A percentile compares a stretch with the other conserved stretches of the same genome.
Conservation (phyloP, 2,797 vertebrate genomes). For the Moxostoma hubbsi region DNA sequence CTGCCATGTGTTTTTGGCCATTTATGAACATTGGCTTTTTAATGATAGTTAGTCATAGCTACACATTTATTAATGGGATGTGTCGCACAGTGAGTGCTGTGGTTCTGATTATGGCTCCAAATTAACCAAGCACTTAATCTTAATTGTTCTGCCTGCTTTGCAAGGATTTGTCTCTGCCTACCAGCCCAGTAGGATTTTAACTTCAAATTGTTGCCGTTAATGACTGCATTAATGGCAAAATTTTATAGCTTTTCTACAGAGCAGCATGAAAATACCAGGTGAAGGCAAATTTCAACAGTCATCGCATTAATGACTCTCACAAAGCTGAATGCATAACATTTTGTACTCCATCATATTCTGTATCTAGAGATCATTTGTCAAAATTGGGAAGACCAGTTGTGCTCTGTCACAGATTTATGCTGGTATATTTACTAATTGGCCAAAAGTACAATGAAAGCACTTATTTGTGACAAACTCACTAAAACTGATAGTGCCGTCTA, state of each 20-base stretch:
- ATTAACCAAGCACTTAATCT: constrained; percentile 65
- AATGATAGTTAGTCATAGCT: constrained; percentile 57
- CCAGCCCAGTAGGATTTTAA: constrained; percentile 57
- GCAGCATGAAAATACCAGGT: constrained; percentile 21
- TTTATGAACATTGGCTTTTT: constrained; percentile 28
- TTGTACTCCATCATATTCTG: constrained; percentile 8
- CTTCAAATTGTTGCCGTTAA: constrained; percentile 56
- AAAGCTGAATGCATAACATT: constrained; percentile 3
- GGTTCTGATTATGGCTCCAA: constrained; percentile 58
- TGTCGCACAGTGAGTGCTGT: constrained; percentile 53
- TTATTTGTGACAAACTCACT: background rate
- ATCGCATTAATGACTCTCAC: constrained; percentile 38
- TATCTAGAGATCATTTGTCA: constrained; percentile 15
- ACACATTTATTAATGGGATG: constrained; percentile 59
- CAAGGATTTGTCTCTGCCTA: constrained; percentile 53
- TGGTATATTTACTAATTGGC: background rate
- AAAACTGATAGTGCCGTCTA: no score
- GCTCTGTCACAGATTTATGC: background rate
- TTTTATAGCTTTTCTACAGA: constrained; percentile 46
- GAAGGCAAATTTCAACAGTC: constrained; percentile 40
- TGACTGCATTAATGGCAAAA: constrained; percentile 55
- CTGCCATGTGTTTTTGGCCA: constrained; percentile 21
- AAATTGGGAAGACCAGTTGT: background rate
- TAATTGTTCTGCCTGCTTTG: constrained; percentile 67
- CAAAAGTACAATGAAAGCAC: constrained; percentile 12